These are phyloP conservation scores for Micrasema longulum DNA, from an alignment of 1,140 invertebrate genomes.

Conservation along the genomic window DNA sequence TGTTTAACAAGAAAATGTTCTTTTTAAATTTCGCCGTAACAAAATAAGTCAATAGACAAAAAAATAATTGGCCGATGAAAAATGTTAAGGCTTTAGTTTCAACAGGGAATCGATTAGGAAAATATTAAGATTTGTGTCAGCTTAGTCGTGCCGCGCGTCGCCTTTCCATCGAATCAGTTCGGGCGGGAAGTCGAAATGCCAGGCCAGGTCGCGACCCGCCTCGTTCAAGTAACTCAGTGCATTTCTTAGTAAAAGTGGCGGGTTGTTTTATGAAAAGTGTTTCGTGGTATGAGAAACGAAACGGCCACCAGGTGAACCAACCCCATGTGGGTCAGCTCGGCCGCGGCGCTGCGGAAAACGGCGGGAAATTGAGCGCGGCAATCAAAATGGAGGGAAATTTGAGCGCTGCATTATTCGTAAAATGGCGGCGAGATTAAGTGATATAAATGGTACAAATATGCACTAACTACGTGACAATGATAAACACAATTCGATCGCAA, in stretches of 20 bases:
- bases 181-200: conserved; percentile 7
- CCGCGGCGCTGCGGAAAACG: conserved; percentile 22
- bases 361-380: conserved; percentile 21
- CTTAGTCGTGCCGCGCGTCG: too few species aligned
- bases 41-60: too few species aligned
- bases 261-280: conserved; percentile 24
- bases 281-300: conserved; percentile 20
- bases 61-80: too few species aligned
- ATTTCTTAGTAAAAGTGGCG: conserved; percentile 30
- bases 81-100: too few species aligned
- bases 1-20: too few species aligned
- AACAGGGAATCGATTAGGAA: too few species aligned
- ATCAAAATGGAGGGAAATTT: conserved; percentile 10
- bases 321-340: conserved; percentile 48
- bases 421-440: conserved; percentile 22
- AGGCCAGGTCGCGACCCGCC: neutral
- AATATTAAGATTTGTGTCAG: too few species aligned
- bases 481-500: too few species aligned
- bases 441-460: neutral
- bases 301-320: conserved; percentile 47
- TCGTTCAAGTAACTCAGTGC: neutral
- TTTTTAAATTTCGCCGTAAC: too few species aligned
- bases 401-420: neutral
- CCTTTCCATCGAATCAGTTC: neutral
- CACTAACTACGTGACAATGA: too few species aligned